Evolutionary conservation across 2,113 vertebrate genomes (phyloP), one percentile per base, ranked within the genome.

Genomic region (Phaetusa simplex): DNA sequence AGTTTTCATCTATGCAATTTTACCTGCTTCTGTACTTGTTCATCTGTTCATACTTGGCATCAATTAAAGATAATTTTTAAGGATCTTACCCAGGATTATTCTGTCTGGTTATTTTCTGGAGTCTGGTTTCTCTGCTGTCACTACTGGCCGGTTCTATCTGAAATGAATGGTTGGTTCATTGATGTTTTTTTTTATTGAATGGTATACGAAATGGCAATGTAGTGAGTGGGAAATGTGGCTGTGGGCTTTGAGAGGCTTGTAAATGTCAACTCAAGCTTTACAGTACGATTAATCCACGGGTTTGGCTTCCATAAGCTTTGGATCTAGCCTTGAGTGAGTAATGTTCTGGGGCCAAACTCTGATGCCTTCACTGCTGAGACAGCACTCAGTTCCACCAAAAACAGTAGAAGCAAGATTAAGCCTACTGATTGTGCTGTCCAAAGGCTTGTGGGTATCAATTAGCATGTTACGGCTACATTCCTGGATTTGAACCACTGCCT

Each of bases 11-110:
- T 98, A 99, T 99, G 99, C 99, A 99, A 97, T 98, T 98, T 98
- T 98, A 97, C 86, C 97, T 98, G 98, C 98, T 98, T 99, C 98
- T 99, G 98, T 99, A 99, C 98, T 98, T 96, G 98, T 98, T 98
- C 97, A 98, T 98, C 98, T 99, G 98, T 98, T 98, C 99, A 98
- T 98, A 99, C 96, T 98, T 98, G 98, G 98, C 98, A 98, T 98
- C 92, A 96, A 98, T 99, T 99, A 98, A 99, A 99, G 99, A 99
- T 98, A 98, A 99, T 98, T 98, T 98, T 98, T 98, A 98, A 99
- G 98, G 97, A 98, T 99, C 98, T 98, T 98, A 98, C 47, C 47
- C 62, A 88, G 94, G 84, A 88, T 95, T 97, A 92, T 92, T 86
- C 87, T 91, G 98, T 96, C 95, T 98, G 95, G 76, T 98, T 98